phyloP scores from a whole-genome alignment of 2,888 invertebrate genomes.

The Nomada lathburiana region DNA sequence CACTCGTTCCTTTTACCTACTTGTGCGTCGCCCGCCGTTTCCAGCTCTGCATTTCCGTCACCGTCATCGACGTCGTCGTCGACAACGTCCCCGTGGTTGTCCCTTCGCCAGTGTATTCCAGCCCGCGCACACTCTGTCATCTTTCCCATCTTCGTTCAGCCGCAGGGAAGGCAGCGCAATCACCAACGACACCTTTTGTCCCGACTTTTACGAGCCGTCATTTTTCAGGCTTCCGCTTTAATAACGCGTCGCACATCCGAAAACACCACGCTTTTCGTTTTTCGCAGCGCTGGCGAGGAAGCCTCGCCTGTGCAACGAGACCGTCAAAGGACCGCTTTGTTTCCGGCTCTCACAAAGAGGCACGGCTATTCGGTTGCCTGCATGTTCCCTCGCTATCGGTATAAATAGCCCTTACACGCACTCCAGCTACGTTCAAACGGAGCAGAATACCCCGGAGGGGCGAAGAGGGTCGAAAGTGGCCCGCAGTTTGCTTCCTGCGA shows the following conservation, averaged over 20 bases:
- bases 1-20: not conserved
- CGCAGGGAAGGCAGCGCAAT: conserved; percentile 60
- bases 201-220: conserved; percentile 73
- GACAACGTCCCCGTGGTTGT: not conserved
- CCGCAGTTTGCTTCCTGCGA: conserved; percentile 10
- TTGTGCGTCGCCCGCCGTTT: conserved; percentile 13
- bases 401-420: conserved; percentile 31
- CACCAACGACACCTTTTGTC: conserved; percentile 73
- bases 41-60: conserved; percentile 31
- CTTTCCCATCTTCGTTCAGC: conserved; percentile 14
- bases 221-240: conserved; percentile 76
- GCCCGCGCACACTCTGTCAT: not conserved
- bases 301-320: not conserved
- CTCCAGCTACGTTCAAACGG: conserved; percentile 20
- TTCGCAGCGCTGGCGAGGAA: not conserved
- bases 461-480: conserved; percentile 18
- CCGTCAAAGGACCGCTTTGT: conserved; percentile 42
- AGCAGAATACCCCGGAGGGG: conserved; percentile 14
- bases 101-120: not conserved
- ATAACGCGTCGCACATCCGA: conserved; percentile 67
- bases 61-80: not conserved
- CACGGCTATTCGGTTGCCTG: conserved; percentile 14
- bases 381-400: conserved; percentile 9
- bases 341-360: conserved; percentile 24
- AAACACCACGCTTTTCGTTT: conserved; percentile 45